Base-by-base conservation (phyloP, 2,797 vertebrate species). In the Lacerta viridis region DNA sequence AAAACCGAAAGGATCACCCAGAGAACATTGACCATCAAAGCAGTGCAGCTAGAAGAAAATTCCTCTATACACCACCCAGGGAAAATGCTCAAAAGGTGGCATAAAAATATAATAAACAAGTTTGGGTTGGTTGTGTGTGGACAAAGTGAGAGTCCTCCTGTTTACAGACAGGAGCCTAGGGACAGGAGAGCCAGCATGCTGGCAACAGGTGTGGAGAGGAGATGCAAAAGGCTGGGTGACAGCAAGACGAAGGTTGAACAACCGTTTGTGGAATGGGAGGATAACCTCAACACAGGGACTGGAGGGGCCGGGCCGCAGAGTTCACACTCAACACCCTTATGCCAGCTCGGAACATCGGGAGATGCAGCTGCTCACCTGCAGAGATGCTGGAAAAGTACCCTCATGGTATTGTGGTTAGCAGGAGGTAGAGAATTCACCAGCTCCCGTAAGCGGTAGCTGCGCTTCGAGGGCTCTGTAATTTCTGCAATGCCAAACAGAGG, bases 341-440 rank as follows among this genome's bases (percentile, higher is more conserved):
- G 39, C 55, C 1, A 5, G 9, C 9, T 13, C 7, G 7, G 64
- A 68, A 17, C 1, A 7, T 20, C 8, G 4, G 50, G 29, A 29
- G 5, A 7, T 8, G 6, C 3, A 0, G 20, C 10, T 13, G 33
- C 97, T 97, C 94, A 99, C 99, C 96, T 97, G 97, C 96, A 97
- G 80, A 99, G 97, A 93, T 99, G 99, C 94, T 79, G 97, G 93
- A 99, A 99, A 64, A 99, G 98, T 46, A 97, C 90, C 92, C 97
- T 96, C 98, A 99, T 98, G 85, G 98, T 99, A 95, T 99, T 95
- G 0, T 98, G 98, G 95, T 99, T 99, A 2, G 98, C 96, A 0
- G 97, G 89, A 0, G 98, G 98, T 83, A 99, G 96, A 5, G 97
- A 95, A 41, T 92, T 95, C 81, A 99, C 98, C 94, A 99, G 95